These are phyloP conservation scores for Acronicta leporina DNA, from an alignment of 2,888 invertebrate species.

Conservation along the genomic window DNA sequence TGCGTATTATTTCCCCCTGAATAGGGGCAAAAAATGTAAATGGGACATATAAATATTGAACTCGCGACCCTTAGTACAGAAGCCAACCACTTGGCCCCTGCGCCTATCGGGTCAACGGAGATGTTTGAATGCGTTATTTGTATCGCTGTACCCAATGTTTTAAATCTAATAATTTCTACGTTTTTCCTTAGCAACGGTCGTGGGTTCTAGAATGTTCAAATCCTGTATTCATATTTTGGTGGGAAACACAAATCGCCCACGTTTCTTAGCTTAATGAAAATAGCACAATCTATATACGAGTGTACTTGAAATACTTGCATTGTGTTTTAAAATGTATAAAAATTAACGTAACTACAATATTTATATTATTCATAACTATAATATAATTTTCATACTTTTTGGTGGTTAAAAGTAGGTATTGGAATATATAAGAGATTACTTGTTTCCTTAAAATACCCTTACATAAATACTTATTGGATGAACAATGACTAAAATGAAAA, in stretches of 20 bases:
- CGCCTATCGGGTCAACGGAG: too few species aligned
- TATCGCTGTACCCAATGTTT: neutral
- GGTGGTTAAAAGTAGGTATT: slow-evolving; percentile 60
- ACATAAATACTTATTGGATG: slow-evolving; percentile 56
- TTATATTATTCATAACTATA: slow-evolving; percentile 15
- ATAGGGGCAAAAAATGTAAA: too few species aligned
- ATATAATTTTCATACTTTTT: slow-evolving; percentile 58
- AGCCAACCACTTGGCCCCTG: too few species aligned
- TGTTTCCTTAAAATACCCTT: slow-evolving; percentile 50
- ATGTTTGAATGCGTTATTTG: too few species aligned
- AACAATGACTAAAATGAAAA: slow-evolving; percentile 85
- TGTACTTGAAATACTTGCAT: slow-evolving; percentile 48
- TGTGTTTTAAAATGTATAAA: slow-evolving; percentile 40
- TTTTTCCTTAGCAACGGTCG: slow-evolving; percentile 13
- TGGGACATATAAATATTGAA: too few species aligned
- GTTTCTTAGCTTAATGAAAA: slow-evolving; percentile 16
- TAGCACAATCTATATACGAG: slow-evolving; percentile 21
- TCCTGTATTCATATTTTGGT: slow-evolving; percentile 45
- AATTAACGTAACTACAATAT: slow-evolving; percentile 32
- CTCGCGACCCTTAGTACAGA: too few species aligned
- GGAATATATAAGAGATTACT: slow-evolving; percentile 51
- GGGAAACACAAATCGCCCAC: slow-evolving; percentile 48
- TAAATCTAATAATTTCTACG: neutral
- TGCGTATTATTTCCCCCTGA: too few species aligned
- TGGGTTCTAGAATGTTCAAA: slow-evolving; percentile 25